Conservation (phyloP, 2,113 vertebrate genomes). For the Larimichthys polyactis region DNA sequence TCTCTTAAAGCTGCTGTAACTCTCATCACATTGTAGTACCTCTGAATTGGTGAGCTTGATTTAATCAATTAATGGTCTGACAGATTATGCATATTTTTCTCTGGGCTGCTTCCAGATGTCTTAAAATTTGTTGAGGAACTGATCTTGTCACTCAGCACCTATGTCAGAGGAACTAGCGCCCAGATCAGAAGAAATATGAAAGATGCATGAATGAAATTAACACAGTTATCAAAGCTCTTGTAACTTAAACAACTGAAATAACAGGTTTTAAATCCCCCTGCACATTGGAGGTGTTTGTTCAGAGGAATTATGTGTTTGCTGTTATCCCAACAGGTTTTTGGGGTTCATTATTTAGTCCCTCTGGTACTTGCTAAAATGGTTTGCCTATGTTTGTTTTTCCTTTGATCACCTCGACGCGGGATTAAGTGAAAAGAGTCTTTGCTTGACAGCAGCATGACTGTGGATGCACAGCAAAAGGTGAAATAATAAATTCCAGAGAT, state of each 20-base stretch:
- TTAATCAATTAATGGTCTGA: conserved; percentile 12
- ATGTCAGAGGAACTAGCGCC: too few species aligned
- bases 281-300: conserved; percentile 4
- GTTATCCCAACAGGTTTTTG: neutral
- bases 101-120: conserved; percentile 31
- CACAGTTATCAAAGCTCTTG: conserved; percentile 4
- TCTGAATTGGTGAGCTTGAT: neutral
- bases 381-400: conserved; percentile 10
- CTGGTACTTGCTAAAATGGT: conserved; percentile 32
- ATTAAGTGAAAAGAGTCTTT: neutral
- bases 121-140: conserved; percentile 26
- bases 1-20: conserved; percentile 2
- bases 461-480: neutral
- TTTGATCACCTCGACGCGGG: conserved; percentile 23
- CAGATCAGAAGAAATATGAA: neutral
- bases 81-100: conserved; percentile 24
- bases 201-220: neutral
- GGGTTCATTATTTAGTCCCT: conserved; percentile 3
- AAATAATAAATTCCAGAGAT: neutral
- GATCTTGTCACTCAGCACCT: neutral
- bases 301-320: conserved; percentile 14
- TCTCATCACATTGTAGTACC: neutral
- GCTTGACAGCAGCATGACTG: neutral
- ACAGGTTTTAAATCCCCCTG: conserved; percentile 5
- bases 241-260: conserved; percentile 19